These are phyloP conservation scores for Intellagama lesueurii DNA, from an alignment of 2,797 vertebrate species.

Conservation along the genomic window DNA sequence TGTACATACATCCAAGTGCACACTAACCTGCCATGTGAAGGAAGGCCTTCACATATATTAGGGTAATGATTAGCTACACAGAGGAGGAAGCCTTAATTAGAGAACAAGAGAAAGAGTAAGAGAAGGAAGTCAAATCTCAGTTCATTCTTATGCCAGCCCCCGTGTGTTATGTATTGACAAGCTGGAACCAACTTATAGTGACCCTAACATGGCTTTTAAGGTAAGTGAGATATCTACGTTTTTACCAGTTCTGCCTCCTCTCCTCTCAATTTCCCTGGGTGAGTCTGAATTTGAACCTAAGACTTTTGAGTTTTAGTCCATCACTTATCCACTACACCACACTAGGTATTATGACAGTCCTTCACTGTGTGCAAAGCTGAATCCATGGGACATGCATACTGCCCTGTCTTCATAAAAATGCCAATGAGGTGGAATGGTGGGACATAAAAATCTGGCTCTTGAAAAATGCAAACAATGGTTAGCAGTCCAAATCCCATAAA, in stretches of 20 bases:
- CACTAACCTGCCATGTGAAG: too few species aligned
- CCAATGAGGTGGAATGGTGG: background rate
- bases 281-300: too few species aligned
- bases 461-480: background rate
- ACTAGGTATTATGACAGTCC: background rate
- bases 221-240: too few species aligned
- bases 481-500: background rate
- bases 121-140: background rate
- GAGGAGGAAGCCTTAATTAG: background rate
- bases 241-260: too few species aligned
- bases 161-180: too few species aligned
- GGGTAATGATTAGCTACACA: background rate
- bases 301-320: too few species aligned
- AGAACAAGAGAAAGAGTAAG: background rate
- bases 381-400: background rate
- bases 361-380: background rate
- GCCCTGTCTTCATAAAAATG: background rate
- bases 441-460: background rate
- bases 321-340: too few species aligned
- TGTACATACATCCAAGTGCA: too few species aligned
- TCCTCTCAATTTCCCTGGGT: too few species aligned
- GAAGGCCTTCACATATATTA: background rate
- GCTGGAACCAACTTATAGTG: too few species aligned
- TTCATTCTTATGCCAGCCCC: background rate
- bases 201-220: too few species aligned